A percentile compares a stretch with the other conserved stretches of the same genome.
These are phyloP conservation scores for Halichoeres trimaculatus DNA, from an alignment of 2,113 vertebrate species.

Conservation along the genomic window DNA sequence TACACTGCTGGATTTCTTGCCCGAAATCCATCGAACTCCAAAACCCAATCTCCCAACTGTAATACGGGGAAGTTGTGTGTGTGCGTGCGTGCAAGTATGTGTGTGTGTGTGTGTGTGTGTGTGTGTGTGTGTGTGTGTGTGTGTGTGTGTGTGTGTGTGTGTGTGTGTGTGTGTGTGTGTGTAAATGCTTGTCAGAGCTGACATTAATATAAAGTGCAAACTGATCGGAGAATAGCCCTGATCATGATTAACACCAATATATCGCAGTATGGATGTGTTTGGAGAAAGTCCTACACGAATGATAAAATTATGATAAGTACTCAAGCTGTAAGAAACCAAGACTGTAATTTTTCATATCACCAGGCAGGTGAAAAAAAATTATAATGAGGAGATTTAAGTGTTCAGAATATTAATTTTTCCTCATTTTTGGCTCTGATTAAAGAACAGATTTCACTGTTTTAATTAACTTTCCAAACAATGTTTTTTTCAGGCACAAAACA, in stretches of 20 bases:
- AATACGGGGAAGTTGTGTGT: slow-evolving; percentile 26
- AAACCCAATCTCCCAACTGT: slow-evolving; percentile 43
- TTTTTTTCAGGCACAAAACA: slow-evolving; percentile 44
- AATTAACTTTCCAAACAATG: slow-evolving; percentile 46
- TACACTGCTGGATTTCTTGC: slow-evolving; percentile 31
- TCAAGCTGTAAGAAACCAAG: slow-evolving; percentile 16
- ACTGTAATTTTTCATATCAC: slow-evolving; percentile 21
- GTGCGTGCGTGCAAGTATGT: slow-evolving; percentile 6
- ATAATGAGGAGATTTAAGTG: slow-evolving; percentile 7
- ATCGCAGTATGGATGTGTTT: background rate
- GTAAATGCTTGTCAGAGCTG: slow-evolving; percentile 13
- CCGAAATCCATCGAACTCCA: slow-evolving; percentile 45
- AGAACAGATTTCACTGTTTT: slow-evolving; percentile 37
- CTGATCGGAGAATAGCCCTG: slow-evolving; percentile 3
- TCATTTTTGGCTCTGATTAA: slow-evolving; percentile 41
- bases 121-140: slow-evolving; percentile 10
- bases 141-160: slow-evolving; percentile 11
- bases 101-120: slow-evolving; percentile 14
- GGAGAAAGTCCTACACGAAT: background rate
- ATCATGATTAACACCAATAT: background rate
- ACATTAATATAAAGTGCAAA: slow-evolving; percentile 37
- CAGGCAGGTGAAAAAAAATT: slow-evolving; percentile 24
- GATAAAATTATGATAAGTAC: slow-evolving; percentile 17
- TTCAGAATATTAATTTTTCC: slow-evolving; percentile 38
- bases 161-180: slow-evolving; percentile 16